Percentiles rank a stretch among this genome's conserved stretches.
Conservation (phyloP, 2,888 invertebrate species). For the Rhagophthalmus giganteus region DNA sequence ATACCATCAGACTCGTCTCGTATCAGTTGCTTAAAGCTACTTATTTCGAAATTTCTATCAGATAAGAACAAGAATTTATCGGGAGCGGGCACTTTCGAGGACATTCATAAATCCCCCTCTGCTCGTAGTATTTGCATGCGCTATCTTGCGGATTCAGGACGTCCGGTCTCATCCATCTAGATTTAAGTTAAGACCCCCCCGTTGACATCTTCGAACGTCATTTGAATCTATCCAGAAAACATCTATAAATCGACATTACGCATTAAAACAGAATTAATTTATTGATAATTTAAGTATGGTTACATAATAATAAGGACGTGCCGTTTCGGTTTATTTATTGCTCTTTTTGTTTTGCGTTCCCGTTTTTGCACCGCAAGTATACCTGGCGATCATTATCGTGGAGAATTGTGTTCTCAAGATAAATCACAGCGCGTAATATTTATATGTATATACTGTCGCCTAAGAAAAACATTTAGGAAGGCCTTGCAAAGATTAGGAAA, state of each 20-base stretch:
- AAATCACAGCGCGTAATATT: no score
- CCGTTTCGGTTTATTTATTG: no score
- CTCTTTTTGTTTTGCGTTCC: no score
- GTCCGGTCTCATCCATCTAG: conserved; percentile 40
- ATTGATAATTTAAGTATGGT: conserved; percentile 3
- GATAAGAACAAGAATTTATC: conserved; percentile 22
- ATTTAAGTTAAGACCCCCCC: conserved; percentile 34
- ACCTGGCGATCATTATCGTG: no score
- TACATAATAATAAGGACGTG: no score
- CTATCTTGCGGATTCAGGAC: conserved; percentile 41
- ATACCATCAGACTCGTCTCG: no score
- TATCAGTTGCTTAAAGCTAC: no score
- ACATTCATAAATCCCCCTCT: conserved; percentile 32
- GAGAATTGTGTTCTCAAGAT: no score
- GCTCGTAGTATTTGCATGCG: conserved; percentile 37
- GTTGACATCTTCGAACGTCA: conserved; percentile 21
- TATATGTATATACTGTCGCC: no score
- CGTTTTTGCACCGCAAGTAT: no score
- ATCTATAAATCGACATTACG: conserved; percentile 9
- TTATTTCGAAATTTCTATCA: conserved; percentile 10
- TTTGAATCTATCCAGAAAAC: conserved; percentile 13
- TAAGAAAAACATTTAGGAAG: no score
- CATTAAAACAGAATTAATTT: conserved; percentile 9
- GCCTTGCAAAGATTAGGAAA: no score
- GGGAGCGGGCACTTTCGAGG: conserved; percentile 15